Base-by-base conservation (phyloP, 2,888 invertebrate genomes). In the Eupithecia tripunctaria region DNA sequence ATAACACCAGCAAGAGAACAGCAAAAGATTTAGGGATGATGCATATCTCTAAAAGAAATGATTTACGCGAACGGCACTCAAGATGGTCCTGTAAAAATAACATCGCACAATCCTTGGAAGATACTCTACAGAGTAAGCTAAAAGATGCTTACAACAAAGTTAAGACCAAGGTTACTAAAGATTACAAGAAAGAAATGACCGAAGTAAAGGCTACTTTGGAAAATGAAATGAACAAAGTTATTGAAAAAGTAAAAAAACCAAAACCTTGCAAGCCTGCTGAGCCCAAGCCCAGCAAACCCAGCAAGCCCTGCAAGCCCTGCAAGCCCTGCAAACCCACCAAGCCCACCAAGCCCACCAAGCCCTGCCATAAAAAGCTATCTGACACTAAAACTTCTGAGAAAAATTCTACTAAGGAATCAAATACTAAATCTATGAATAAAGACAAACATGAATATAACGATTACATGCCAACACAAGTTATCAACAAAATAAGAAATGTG, bases 91-190 rank as follows among this genome's bases (percentile, higher is more conserved):
- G 70, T 86, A 3, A 82, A 78, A 71, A 77, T 82, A 66, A 82
- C 85, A 1, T 76, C 82, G 1, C 76, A 77, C 12, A 84, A 84
- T 1, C 76, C 47, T 74, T 88, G 0, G 88, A 89, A 80, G 80
- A 84, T 15, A 71, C 74, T 25, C 68, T 91, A 3, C 84, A 89
- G 75, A 77, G 77, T 10, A 82, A 89, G 75, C 68, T 91, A 1
- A 87, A 88, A 63, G 84, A 79, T 32, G 76, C 83, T 6, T 88
- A 84, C 64, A 75, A 82, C 2, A 88, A 87, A 77, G 78, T 88
- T 0, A 90, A 86, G 81, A 70, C 82, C 3, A 87, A 87, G 78
- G 79, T 88, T 0, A 90, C 86, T 81, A 70, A 73, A 18, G 83
- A 85, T 71, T 79, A 80, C 8, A 71, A 78, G 6, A 82, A 86